Evolutionary conservation across 2,113 vertebrate species (phyloP).

Genomic region (Drymodes brunneopygia): DNA sequence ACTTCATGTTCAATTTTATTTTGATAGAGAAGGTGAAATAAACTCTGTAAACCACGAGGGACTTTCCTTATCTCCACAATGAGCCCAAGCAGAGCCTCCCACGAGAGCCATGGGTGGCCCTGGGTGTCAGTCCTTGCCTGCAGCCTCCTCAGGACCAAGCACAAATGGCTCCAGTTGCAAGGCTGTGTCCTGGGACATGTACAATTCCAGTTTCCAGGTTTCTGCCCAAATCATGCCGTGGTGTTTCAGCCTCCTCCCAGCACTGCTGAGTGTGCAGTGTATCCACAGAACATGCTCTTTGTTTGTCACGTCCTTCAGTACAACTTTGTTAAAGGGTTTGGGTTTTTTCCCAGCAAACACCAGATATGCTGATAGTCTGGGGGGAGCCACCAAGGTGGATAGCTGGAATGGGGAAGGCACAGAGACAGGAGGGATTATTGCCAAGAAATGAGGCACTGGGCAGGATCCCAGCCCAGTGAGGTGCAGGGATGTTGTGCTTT

Average conservation of each 20-base stretch:
- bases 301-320: fast-evolving
- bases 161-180: background rate
- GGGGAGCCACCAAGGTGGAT: fast-evolving
- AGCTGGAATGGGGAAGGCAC: background rate
- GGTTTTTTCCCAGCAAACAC: fast-evolving
- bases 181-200: background rate
- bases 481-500: background rate
- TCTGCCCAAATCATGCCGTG: background rate
- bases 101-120: fast-evolving
- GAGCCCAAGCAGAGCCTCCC: background rate
- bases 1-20: fast-evolving
- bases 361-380: fast-evolving
- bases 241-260: background rate
- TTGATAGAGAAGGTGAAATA: background rate
- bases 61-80: background rate
- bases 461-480: background rate
- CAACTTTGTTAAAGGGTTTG: background rate
- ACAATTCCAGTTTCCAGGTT: background rate
- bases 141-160: fast-evolving
- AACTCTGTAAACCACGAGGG: background rate
- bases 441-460: fast-evolving
- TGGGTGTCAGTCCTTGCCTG: background rate
- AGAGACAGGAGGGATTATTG: background rate
- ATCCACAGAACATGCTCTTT: background rate
- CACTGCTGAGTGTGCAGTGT: background rate